Base-by-base conservation (phyloP, 2,888 invertebrate species). In the Acholoe squamosa region DNA sequence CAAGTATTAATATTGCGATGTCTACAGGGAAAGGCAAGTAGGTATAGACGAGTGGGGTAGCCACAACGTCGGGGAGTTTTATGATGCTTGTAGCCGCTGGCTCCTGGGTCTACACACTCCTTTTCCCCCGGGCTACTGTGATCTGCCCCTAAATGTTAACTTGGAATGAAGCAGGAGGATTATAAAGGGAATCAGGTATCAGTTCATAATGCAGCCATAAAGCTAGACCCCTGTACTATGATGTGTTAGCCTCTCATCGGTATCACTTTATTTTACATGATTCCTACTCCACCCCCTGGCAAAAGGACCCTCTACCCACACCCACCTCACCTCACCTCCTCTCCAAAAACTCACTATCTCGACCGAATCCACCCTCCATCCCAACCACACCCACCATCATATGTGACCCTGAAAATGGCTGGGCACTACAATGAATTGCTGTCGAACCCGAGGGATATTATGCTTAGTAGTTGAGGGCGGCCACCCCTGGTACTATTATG, bases 361-460 rank as follows among this genome's bases (percentile, higher is more conserved):
- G 5, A 43, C 10, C 61, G 10, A 22, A 19, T 19, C 61, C 5
- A 14, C 61, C 22, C 14, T 14, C 3, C 61, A 12, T 16, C 54
- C 12, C 54, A 54, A 19, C 54, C 54, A 19, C 61, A n/a, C 5
- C 25, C 1, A 14, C 61, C 61, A 61, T 61, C 16, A 61, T n/a
- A 25, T n/a, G 61, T 31, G 31, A 31, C 76, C 76, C 76, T 28
- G 28, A 31, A 76, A 28, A 76, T 76, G 76, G 76, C 76, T 14
- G 76, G 31, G 76, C 76, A 76, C 76, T 76, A 76, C 28, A 16
- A 76, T 76, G 76, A 76, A 76, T 76, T 76, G 76, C 76, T 31
- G 28, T n/a, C 16, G 25, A n/a, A n/a, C 76, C 76, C 76, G 16
- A 31, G 80, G 80, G 80, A 43, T 33, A 43, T 80, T 80, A 80